Percentiles rank a stretch among this genome's conserved stretches.
These are phyloP conservation scores for Pristionchus mayeri DNA, from an alignment of 2,888 invertebrate species.

Conservation along the genomic window DNA sequence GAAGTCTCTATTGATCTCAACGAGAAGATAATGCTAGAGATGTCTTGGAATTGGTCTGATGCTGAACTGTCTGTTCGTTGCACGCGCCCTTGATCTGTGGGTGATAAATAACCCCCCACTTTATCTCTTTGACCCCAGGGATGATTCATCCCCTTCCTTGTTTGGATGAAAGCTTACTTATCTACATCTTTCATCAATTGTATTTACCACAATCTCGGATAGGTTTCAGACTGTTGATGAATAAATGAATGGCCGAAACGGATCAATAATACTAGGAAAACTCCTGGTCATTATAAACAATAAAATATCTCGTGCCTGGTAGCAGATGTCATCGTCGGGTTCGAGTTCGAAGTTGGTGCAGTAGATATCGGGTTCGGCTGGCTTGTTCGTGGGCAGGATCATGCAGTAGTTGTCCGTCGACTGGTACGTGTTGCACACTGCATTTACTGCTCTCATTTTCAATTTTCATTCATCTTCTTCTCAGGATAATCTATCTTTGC, in stretches of 20 bases:
- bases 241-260: no score
- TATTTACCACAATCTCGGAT: neutral
- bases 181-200: neutral
- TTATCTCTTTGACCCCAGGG: no score
- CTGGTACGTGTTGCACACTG: neutral
- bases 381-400: neutral
- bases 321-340: neutral
- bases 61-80: neutral
- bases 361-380: neutral
- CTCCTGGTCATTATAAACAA: no score
- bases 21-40: no score
- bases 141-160: no score
- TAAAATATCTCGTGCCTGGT: neutral
- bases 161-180: neutral
- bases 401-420: neutral
- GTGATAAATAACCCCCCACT: neutral
- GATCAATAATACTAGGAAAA: no score
- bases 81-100: neutral
- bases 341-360: neutral
- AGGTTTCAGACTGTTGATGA: no score
- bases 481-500: no score
- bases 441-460: neutral
- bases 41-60: neutral
- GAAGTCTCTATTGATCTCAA: no score
- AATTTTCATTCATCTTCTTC: no score